These are phyloP conservation scores for Balearica regulorum DNA, from an alignment of 2,797 vertebrate genomes.

Conservation along the genomic window DNA sequence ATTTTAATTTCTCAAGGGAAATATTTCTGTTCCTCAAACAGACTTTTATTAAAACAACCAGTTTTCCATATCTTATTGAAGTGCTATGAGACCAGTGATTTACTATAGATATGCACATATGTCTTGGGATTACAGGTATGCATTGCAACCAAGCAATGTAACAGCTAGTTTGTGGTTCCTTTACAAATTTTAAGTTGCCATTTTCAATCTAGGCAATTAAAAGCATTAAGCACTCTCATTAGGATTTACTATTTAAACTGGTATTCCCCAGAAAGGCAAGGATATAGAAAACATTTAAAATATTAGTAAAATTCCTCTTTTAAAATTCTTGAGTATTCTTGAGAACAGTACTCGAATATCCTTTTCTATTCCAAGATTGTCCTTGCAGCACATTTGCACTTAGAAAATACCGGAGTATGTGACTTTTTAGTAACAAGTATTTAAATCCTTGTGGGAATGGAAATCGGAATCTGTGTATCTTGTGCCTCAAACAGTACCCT, in stretches of 20 bases:
- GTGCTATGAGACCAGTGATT: not conserved
- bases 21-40: not conserved
- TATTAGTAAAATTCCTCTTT: not conserved
- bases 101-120: not conserved
- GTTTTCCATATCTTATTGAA: not conserved
- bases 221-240: not conserved
- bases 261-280: not conserved
- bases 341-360: not conserved
- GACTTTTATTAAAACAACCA: not conserved
- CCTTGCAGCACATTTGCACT: not conserved
- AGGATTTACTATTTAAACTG: not conserved
- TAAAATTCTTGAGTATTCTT: not conserved
- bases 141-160: not conserved
- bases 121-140: not conserved
- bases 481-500: not conserved
- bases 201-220: not conserved
- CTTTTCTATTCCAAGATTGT: not conserved
- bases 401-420: not conserved
- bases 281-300: not conserved
- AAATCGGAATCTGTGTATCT: not conserved
- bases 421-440: not conserved
- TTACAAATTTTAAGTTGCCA: not conserved
- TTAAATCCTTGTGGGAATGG: not conserved
- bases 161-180: not conserved
- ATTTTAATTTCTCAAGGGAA: not conserved